phyloP scores from a whole-genome alignment of 2,113 vertebrate genomes.

The Austrofundulus limnaeus region DNA sequence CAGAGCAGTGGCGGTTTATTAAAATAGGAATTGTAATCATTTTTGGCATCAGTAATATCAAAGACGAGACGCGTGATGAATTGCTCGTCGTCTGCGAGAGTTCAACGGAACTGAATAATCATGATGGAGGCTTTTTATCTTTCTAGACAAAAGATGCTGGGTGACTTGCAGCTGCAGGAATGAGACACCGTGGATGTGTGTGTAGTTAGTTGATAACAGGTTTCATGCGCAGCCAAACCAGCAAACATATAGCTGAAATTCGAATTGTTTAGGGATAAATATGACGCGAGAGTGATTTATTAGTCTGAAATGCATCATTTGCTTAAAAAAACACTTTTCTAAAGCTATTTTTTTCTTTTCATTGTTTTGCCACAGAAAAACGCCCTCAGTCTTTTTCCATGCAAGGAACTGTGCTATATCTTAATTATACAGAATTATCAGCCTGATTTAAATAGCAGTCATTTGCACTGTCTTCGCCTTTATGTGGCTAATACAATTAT shows the following conservation, averaged over 20 bases:
- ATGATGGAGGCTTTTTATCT: slow-evolving; percentile 53
- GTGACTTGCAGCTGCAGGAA: slow-evolving; percentile 55
- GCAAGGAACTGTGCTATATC: slow-evolving; percentile 69
- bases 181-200: slow-evolving; percentile 28
- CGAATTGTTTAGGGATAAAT: slow-evolving; percentile 6
- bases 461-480: slow-evolving; percentile 74
- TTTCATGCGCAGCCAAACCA: slow-evolving; percentile 55
- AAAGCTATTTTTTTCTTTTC: slow-evolving; percentile 37
- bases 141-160: slow-evolving; percentile 54
- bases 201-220: slow-evolving; percentile 27
- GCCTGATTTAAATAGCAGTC: slow-evolving; percentile 78
- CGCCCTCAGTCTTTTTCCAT: slow-evolving; percentile 51
- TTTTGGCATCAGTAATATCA: slow-evolving; percentile 51
- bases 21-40: slow-evolving; percentile 44
- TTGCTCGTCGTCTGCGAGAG: slow-evolving; percentile 24
- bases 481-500: slow-evolving; percentile 88
- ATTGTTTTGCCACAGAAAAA: slow-evolving; percentile 47
- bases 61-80: slow-evolving; percentile 39
- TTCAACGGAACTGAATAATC: slow-evolving; percentile 42
- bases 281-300: slow-evolving; percentile 6
- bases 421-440: slow-evolving; percentile 81
- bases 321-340: slow-evolving; percentile 10
- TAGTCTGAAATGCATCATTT: slow-evolving; percentile 2
- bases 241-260: slow-evolving; percentile 16
- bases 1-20: slow-evolving; percentile 41